phyloP scores from a whole-genome alignment of 2,113 vertebrate species.

The Tupaia tana region DNA sequence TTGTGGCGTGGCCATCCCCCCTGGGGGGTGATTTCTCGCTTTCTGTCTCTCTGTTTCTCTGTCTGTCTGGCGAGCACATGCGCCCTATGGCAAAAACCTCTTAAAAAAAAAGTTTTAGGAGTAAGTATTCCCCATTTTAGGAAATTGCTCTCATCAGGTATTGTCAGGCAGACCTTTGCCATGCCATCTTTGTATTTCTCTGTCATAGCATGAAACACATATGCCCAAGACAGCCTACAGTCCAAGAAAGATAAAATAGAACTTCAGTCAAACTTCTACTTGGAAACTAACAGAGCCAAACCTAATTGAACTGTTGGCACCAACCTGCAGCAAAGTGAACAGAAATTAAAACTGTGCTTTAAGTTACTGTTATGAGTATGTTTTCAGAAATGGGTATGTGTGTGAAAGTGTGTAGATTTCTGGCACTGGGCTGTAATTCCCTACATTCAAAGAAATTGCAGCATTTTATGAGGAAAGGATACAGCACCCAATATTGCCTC shows the following conservation, averaged over 20 bases:
- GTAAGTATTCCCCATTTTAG: not conserved
- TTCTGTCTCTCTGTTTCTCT: no score
- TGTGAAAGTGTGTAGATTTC: not conserved
- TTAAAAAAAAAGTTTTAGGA: not conserved
- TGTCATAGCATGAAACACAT: not conserved
- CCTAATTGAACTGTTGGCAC: not conserved
- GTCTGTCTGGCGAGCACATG: no score
- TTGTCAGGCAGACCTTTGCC: not conserved
- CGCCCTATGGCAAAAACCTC: no score
- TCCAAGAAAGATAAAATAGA: not conserved
- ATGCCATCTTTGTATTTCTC: not conserved
- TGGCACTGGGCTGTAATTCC: not conserved
- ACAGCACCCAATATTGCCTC: not conserved
- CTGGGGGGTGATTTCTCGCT: no score
- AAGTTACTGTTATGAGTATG: not conserved
- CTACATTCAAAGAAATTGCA: not conserved
- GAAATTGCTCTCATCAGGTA: not conserved
- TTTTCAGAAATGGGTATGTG: not conserved
- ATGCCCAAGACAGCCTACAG: accelerated
- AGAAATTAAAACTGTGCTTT: not conserved
- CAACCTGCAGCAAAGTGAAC: not conserved
- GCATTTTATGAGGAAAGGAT: not conserved
- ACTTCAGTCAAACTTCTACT: not conserved
- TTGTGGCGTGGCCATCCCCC: no score
- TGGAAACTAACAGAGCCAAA: not conserved